Evolutionary conservation across 2,113 vertebrate species (phyloP).

Genomic region (Brienomyrus brachyistius): DNA sequence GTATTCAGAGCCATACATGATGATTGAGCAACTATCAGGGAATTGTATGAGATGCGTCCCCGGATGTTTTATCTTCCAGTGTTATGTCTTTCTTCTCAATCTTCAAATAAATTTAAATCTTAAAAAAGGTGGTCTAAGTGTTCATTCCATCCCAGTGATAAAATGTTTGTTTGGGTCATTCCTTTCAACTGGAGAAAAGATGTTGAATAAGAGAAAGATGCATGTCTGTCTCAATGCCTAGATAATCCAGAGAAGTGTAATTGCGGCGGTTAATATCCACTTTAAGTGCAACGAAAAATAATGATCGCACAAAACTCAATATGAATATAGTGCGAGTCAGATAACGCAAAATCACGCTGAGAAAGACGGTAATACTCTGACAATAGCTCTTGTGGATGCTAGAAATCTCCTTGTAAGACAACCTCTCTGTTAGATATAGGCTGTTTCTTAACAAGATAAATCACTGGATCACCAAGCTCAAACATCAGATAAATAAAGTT

Average conservation of each 20-base stretch:
- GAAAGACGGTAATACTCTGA: conserved; percentile 63
- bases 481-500: conserved; percentile 52
- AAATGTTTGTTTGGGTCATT: conserved; percentile 32
- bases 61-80: conserved; percentile 49
- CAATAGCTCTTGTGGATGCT: conserved; percentile 59
- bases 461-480: conserved; percentile 53
- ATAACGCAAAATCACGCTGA: conserved; percentile 64
- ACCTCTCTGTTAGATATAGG: conserved; percentile 53
- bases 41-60: conserved; percentile 38
- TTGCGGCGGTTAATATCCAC: conserved; percentile 68
- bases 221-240: conserved; percentile 46
- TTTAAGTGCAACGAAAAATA: conserved; percentile 59
- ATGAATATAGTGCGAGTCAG: conserved; percentile 63
- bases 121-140: conserved; percentile 46
- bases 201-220: conserved; percentile 34
- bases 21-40: conserved; percentile 36
- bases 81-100: conserved; percentile 47
- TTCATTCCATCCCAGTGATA: conserved; percentile 31
- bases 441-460: conserved; percentile 54
- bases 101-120: conserved; percentile 52
- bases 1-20: conserved; percentile 44
- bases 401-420: conserved; percentile 67
- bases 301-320: conserved; percentile 46
- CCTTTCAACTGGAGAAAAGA: conserved; percentile 37
- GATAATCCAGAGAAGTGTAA: conserved; percentile 75